Evolutionary conservation across 2,888 invertebrate genomes (phyloP).

Genomic region (Pristionchus maxplancki): DNA sequence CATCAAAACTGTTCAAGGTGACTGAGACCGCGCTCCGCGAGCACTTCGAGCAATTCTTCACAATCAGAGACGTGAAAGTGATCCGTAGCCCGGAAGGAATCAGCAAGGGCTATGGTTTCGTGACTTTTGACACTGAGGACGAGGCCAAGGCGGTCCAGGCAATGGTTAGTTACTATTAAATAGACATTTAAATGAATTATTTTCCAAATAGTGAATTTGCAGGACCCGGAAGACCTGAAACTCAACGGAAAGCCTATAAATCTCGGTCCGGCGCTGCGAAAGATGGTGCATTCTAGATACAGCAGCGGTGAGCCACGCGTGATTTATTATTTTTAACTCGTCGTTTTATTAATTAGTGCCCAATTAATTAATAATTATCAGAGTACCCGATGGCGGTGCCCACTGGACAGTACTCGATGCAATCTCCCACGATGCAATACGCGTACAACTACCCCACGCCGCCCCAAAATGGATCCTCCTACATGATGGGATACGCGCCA

Average conservation of each 20-base stretch:
- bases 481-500: constrained; percentile 42
- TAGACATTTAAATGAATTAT: not conserved
- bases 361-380: not conserved
- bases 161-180: constrained; percentile 24
- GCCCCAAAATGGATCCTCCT: not conserved
- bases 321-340: not conserved
- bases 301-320: not conserved
- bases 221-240: constrained; percentile 61
- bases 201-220: not conserved
- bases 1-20: constrained; percentile 54
- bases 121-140: constrained; percentile 90
- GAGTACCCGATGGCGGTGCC: constrained; percentile 23
- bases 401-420: not conserved
- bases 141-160: constrained; percentile 82
- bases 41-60: constrained; percentile 87
- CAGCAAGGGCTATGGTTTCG: constrained; percentile 91
- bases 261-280: constrained; percentile 65
- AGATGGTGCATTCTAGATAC: constrained; percentile 54
- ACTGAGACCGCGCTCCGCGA: constrained; percentile 61
- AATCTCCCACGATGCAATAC: constrained; percentile 29
- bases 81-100: constrained; percentile 95
- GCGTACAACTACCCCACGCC: not conserved
- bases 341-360: not conserved
- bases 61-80: constrained; percentile 89
- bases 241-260: constrained; percentile 64